Evolutionary conservation across 2,888 invertebrate species (phyloP), one percentile per base, ranked within the genome.

Genomic region (Byasa hedistus): DNA sequence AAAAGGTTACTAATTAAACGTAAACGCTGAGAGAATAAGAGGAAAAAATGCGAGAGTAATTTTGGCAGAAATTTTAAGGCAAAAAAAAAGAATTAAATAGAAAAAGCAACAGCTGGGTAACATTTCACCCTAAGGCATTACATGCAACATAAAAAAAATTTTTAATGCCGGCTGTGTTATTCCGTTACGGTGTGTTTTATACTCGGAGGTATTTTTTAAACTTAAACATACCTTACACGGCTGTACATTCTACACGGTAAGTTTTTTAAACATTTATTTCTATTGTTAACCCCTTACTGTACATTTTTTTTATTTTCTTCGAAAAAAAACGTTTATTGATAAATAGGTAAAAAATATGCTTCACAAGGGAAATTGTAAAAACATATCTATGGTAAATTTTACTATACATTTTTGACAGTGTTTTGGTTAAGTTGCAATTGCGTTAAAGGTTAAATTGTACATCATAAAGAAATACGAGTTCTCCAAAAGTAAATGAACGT

Each of bases 11-110:
- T 68, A 76, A 75, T 73, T 73, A 72, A 73, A 74, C 68, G 71
- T 70, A 70, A 76, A 72, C 72, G 72, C 65, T 68, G 69, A 70
- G 70, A 69, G 72, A 71, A 68, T 67, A 68, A 62, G 64, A 61
- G 67, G 66, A 68, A 70, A 66, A 69, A 72, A 72, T 69, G 66
- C 65, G 57, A 69, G 69, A 66, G 66, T 68, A 70, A 69, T 73
- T 75, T 72, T 64, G 59, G 59, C 64, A 64, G 69, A 52, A 69
- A 69, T 65, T 70, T 60, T 65, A 64, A 59, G 57, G 68, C 44
- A 62, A 68, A 65, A 69, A 70, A 69, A 66, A 66, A 69, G 69
- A 69, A 65, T 68, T 21, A 68, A 69, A 68, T 65, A 69, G 48
- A 70, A 68, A 71, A 69, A 69, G 66, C 62, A 59, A 70, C 65